Evolutionary conservation across 2,888 invertebrate genomes (phyloP).

Genomic region (Epistrophe grossulariae): DNA sequence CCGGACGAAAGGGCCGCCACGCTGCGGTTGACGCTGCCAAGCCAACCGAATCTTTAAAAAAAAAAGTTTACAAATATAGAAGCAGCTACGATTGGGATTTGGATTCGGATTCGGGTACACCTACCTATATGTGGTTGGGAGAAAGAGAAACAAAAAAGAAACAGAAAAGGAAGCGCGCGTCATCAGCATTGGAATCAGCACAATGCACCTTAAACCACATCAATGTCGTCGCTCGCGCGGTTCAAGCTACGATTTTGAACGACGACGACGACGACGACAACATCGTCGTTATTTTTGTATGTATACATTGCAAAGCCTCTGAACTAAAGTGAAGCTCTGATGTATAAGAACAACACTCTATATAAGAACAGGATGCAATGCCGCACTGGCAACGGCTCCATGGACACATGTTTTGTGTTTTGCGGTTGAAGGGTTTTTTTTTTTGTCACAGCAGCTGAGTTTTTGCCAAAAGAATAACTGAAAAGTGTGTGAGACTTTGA

Average conservation of each 20-base stretch:
- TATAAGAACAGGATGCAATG: constrained; percentile 55
- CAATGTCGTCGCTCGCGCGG: constrained; percentile 69
- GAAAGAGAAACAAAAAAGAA: constrained; percentile 6
- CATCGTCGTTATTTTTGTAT: constrained; percentile 20
- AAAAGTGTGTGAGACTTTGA: constrained; percentile 24
- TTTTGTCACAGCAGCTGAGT: constrained; percentile 37
- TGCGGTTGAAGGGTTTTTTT: constrained; percentile 61
- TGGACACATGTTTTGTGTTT: constrained; percentile 74
- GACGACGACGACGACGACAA: not conserved
- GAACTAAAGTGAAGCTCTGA: not conserved
- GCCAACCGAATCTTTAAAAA: constrained; percentile 64
- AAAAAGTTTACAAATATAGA: constrained; percentile 6
- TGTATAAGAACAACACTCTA: not conserved
- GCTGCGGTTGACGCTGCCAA: constrained; percentile 71
- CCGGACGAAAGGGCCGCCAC: constrained; percentile 66
- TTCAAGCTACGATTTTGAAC: not conserved
- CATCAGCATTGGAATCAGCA: constrained; percentile 69
- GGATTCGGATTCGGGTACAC: not conserved
- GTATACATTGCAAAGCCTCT: constrained; percentile 35
- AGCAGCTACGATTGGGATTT: constrained; percentile 10
- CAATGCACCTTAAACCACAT: constrained; percentile 75
- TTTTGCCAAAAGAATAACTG: constrained; percentile 49
- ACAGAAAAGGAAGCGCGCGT: constrained; percentile 70
- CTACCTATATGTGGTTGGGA: not conserved
- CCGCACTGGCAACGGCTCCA: constrained; percentile 54